Evolutionary conservation across 2,113 vertebrate species (phyloP), one percentile per base, ranked within the genome.

Genomic region (Oncorhynchus clarkii): DNA sequence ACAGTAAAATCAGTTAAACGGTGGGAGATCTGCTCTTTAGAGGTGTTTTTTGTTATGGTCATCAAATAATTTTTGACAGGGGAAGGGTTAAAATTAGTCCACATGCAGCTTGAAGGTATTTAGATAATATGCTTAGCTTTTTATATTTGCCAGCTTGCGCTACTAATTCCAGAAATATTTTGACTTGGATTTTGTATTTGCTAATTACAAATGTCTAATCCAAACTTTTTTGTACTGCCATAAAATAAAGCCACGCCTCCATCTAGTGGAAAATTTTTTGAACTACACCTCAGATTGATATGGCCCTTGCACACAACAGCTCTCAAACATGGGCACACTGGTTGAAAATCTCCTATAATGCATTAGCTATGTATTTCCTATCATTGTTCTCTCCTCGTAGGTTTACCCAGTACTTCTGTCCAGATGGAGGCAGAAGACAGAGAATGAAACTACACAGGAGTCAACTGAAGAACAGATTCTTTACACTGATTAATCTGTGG

Each of bases 261-360:
- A 81, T 73, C 80, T 81, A 72, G 71, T 83, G 82, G 45, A 9
- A 67, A 11, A 73, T 67, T 57, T 12, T 12, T 59, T 68, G 49
- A 75, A 78, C 73, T 75, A 45, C 74, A 83, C 24, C 59, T 9
- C 13, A 24, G 9, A 24, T 62, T 22, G 59, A 62, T 24, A 7
- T 22, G 9, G 54, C 4, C 54, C n/a, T 22, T 22, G 7, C 5
- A 16, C n/a, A 62, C 59, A 62, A n/a, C 59, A n/a, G 5, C 3
- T 3, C 18, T n/a, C 16, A 16, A 2, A 24, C 59, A 60, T n/a
- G 59, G 4, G n/a, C 20, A 62, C 59, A 62, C 20, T 62, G 59
- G 12, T 24, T 24, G 7, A 24, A 62, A 20, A 62, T 54, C 3
- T 54, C 51, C 51, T 54, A 18, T 18, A 54, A 54, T 54, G 14